phyloP scores from a whole-genome alignment of 2,888 invertebrate genomes.

The Aspidiotus rigidus region DNA sequence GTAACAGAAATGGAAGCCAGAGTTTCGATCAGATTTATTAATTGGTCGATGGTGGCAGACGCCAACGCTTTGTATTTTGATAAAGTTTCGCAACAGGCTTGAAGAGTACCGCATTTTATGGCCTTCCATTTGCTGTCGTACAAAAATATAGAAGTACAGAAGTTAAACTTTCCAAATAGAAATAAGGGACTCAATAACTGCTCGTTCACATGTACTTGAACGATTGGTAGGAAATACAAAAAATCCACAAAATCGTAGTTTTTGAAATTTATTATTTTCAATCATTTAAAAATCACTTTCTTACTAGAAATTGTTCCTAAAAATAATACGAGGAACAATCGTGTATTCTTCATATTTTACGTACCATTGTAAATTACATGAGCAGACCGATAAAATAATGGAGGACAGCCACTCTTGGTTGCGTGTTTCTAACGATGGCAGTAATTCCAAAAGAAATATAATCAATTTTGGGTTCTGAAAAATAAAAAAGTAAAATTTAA shows the following conservation, averaged over 20 bases:
- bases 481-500: slow-evolving; percentile 12
- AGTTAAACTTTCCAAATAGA: background rate
- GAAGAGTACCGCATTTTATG: slow-evolving; percentile 48
- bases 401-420: slow-evolving; percentile 45
- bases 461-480: slow-evolving; percentile 47
- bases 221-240: no score
- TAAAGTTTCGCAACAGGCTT: slow-evolving; percentile 46
- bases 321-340: no score
- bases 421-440: slow-evolving; percentile 45
- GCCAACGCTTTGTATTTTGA: slow-evolving; percentile 44
- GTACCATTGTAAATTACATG: slow-evolving; percentile 43
- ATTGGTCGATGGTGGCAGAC: slow-evolving; percentile 45
- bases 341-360: no score
- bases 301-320: no score
- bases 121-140: slow-evolving; percentile 48
- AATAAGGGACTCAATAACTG: no score
- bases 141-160: slow-evolving; percentile 12
- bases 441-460: slow-evolving; percentile 47
- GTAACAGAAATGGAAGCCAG: slow-evolving; percentile 51
- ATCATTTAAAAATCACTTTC: no score
- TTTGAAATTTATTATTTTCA: no score
- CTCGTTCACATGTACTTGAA: no score
- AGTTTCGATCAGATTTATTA: slow-evolving; percentile 50
- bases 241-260: no score
- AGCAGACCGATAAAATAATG: slow-evolving; percentile 45